Evolutionary conservation across 2,888 invertebrate genomes (phyloP), one percentile per base, ranked within the genome.

Genomic region (Volucella inflata): DNA sequence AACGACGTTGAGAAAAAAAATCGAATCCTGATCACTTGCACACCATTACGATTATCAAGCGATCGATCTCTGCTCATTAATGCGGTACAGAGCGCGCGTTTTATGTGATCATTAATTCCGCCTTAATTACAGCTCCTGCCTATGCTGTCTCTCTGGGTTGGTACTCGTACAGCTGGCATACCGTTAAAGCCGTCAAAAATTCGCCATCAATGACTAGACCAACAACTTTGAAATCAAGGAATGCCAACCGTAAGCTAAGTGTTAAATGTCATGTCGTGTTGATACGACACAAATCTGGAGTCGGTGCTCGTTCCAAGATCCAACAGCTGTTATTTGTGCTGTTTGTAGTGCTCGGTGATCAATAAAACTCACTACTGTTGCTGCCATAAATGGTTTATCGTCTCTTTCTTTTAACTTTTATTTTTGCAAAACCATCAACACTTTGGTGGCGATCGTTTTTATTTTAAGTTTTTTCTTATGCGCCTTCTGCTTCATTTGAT

Each of bases 21-120:
- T 3, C 10, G 17, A 48, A 62, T 36, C 46, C 40, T 40, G 53
- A 74, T 78, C 67, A 78, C 78, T 78, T 62, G 78, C 60, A 72
- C 60, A 74, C 78, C 83, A 83, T 78, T 83, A 78, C 68, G 46
- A 30, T 78, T 74, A 83, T 83, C 78, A 59, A 30, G 21, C 78
- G 68, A 83, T 83, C 83, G 78, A 78, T 83, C 78, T 83, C 70
- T 62, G 57, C 55, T 83, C 83, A 78, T 83, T 83, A 83, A 78
- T 83, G 68, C 74, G 64, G 57, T 77, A 77, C 70, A 21, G 62
- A 78, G 78, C 51, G 68, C 68, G 83, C 78, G 78, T 83, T 83
- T 83, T 83, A 78, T 83, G 40, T 55, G 74, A 74, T 78, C 78
- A 78, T 83, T 83, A 78, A 83, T 68, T 78, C 78, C 42, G 44